phyloP scores from a whole-genome alignment of 2,888 invertebrate species.

The Xestia sexstrigata region DNA sequence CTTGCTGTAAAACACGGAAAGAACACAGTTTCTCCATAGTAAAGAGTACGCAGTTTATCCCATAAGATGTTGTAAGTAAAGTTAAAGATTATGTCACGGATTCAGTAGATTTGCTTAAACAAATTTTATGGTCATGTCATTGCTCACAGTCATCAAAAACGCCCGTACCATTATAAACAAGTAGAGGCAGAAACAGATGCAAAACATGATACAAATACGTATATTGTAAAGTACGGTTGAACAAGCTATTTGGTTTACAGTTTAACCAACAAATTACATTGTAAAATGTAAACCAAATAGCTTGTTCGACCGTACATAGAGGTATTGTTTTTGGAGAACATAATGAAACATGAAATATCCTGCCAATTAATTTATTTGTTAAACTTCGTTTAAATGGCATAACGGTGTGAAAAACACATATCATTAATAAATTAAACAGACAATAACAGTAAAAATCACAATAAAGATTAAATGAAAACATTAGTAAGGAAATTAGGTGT shows the following conservation, averaged over 20 bases:
- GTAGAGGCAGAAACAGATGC: neutral
- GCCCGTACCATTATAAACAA: neutral
- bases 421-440: slow-evolving; percentile 42
- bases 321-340: neutral
- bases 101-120: slow-evolving; percentile 20
- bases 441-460: slow-evolving; percentile 31
- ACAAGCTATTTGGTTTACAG: no score
- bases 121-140: slow-evolving; percentile 14
- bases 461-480: slow-evolving; percentile 42
- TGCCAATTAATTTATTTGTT: slow-evolving; percentile 1
- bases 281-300: no score
- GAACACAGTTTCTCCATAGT: slow-evolving; percentile 4
- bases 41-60: slow-evolving; percentile 8
- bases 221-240: neutral
- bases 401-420: slow-evolving; percentile 43
- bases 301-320: no score
- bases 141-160: neutral
- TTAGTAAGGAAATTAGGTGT: slow-evolving; percentile 38
- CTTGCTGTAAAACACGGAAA: slow-evolving; percentile 18
- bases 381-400: neutral
- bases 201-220: neutral
- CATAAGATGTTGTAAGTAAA: slow-evolving; percentile 31
- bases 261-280: no score
- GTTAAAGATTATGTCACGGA: slow-evolving; percentile 20
- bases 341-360: neutral